These are phyloP conservation scores for Dromaius novaehollandiae DNA, from an alignment of 2,113 vertebrate genomes.

Conservation along the genomic window DNA sequence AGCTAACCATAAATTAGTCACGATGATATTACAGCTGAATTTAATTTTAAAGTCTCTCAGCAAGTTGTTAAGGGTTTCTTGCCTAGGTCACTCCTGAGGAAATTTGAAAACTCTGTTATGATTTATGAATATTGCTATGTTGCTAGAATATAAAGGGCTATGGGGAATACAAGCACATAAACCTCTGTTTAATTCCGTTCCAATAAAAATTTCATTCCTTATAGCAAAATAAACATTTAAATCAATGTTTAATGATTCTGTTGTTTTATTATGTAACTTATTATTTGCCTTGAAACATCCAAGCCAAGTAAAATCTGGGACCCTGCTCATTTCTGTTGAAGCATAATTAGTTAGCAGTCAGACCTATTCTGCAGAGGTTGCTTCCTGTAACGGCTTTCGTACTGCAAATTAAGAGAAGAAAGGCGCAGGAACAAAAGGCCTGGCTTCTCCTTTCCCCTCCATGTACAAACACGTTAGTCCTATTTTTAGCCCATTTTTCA, in stretches of 20 bases:
- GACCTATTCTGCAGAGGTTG: neutral
- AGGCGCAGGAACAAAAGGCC: neutral
- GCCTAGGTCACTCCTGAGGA: conserved; percentile 52
- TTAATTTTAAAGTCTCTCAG: conserved; percentile 62
- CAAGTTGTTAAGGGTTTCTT: conserved; percentile 60
- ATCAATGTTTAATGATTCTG: conserved; percentile 26
- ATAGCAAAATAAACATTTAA: conserved; percentile 61
- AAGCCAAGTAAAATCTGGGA: conserved; percentile 48
- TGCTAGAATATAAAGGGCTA: conserved; percentile 5
- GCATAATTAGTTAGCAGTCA: conserved; percentile 1
- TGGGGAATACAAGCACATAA: conserved; percentile 44
- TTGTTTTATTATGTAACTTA: neutral
- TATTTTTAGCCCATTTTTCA: neutral
- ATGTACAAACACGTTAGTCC: neutral
- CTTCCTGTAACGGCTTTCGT: neutral
- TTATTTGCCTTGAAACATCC: neutral
- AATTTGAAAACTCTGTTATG: conserved; percentile 50
- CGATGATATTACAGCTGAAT: conserved; percentile 57
- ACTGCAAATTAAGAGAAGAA: neutral
- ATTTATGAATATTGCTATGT: conserved; percentile 60
- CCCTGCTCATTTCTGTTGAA: conserved; percentile 5
- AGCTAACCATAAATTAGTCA: conserved; percentile 50
- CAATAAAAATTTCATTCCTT: conserved; percentile 55
- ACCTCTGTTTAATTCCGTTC: conserved; percentile 35
- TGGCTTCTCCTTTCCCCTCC: neutral